Evolutionary conservation across 2,797 vertebrate genomes (phyloP).

Genomic region (Cynodonichthys magdalenae): DNA sequence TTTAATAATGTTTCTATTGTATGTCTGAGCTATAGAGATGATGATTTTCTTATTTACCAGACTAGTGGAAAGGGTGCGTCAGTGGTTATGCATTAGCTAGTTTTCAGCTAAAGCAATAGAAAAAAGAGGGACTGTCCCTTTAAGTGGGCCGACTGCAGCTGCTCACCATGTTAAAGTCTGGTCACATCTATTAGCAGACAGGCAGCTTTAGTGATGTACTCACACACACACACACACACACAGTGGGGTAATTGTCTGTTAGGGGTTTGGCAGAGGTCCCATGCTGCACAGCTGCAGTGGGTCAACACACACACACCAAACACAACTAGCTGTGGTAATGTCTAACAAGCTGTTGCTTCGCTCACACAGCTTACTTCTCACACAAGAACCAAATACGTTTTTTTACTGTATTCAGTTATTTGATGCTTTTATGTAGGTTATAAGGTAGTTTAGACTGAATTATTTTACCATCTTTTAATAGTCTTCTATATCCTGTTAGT

Average conservation of each 20-base stretch:
- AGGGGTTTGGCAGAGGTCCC: conserved; percentile 69
- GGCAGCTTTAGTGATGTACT: conserved; percentile 60
- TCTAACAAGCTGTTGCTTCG: conserved; percentile 36
- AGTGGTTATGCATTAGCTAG: neutral
- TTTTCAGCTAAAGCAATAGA: neutral
- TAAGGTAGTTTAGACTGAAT: neutral
- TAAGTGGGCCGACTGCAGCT: conserved; percentile 63
- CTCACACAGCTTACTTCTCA: conserved; percentile 29
- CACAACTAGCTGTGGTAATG: conserved; percentile 26
- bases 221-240: conserved; percentile 51
- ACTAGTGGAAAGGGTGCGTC: too few relatives aligned
- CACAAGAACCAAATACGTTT: conserved; percentile 14
- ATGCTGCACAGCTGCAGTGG: conserved; percentile 73
- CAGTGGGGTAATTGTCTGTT: conserved; percentile 77
- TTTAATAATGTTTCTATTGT: too few relatives aligned
- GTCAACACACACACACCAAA: conserved; percentile 48
- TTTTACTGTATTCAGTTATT: neutral
- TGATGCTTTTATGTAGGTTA: too few relatives aligned
- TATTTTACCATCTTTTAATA: neutral
- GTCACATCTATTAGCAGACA: conserved; percentile 71
- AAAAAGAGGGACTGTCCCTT: conserved; percentile 58
- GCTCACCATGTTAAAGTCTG: conserved; percentile 69
- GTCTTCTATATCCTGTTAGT: neutral
- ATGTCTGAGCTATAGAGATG: too few relatives aligned
- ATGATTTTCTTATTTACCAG: too few relatives aligned